Conservation (phyloP, 2,113 vertebrate species). For the Siniperca knerii region DNA sequence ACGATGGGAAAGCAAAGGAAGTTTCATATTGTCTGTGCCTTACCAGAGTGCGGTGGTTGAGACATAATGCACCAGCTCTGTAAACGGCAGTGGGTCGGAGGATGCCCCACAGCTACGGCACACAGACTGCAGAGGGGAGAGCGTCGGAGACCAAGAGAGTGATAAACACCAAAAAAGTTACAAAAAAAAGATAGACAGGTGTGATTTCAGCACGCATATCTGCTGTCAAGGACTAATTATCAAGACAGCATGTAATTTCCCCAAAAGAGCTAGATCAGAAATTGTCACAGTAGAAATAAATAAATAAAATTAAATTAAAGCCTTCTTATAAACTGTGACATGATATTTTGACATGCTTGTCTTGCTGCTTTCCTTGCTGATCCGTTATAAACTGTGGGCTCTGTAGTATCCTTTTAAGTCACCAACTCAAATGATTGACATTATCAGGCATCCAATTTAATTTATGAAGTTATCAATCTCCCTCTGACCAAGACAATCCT, state of each 20-base stretch:
- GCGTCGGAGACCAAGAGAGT: constrained; percentile 9
- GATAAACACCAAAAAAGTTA: constrained; percentile 36
- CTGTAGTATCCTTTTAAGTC: not conserved
- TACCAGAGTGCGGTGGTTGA: constrained; percentile 98
- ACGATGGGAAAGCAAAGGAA: not conserved
- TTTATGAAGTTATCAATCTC: constrained; percentile 22
- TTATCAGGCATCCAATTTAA: not conserved
- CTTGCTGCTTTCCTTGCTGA: not conserved
- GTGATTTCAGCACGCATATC: constrained; percentile 16
- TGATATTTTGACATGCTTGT: not conserved
- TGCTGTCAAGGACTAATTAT: constrained; percentile 37
- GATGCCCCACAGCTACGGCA: constrained; percentile 97
- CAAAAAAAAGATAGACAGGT: not conserved
- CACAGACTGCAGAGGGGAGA: constrained; percentile 86
- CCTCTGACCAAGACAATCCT: not conserved
- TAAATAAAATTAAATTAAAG: not conserved
- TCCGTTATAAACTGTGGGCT: not conserved
- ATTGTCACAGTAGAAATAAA: not conserved
- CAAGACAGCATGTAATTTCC: constrained; percentile 21
- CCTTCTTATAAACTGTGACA: not conserved
- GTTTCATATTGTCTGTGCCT: constrained; percentile 63
- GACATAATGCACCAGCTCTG: constrained; percentile 97
- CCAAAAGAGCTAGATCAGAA: not conserved
- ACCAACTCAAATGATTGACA: constrained; percentile 5
- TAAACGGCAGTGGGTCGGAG: constrained; percentile 96